Percentiles rank a stretch among this genome's conserved stretches.
These are phyloP conservation scores for Drosophila recens DNA, from an alignment of 2,888 invertebrate genomes.

Conservation along the genomic window DNA sequence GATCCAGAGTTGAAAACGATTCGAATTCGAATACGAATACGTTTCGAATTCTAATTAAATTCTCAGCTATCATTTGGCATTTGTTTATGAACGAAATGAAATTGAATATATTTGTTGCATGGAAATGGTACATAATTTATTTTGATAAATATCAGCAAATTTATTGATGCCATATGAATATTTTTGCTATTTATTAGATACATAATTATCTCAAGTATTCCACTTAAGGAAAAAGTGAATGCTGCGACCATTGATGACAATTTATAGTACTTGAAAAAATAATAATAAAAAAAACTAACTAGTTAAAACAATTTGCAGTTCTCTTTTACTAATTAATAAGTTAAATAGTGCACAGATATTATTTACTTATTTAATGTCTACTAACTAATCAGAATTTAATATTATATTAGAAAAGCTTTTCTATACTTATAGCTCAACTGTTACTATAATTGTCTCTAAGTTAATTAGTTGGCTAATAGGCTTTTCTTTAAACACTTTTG, in stretches of 20 bases:
- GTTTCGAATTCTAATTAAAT: constrained; percentile 8
- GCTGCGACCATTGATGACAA: neutral
- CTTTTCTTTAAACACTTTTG: constrained; percentile 36
- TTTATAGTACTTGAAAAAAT: too few species aligned
- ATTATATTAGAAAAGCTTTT: too few species aligned
- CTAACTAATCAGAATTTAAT: too few species aligned
- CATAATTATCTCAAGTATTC: constrained; percentile 7
- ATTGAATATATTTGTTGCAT: neutral
- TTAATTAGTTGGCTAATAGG: constrained; percentile 57
- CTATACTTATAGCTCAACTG: neutral
- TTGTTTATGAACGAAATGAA: neutral
- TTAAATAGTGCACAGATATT: neutral
- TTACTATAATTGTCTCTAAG: constrained; percentile 30
- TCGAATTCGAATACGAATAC: constrained; percentile 11
- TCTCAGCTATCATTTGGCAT: neutral
- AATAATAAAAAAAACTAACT: neutral
- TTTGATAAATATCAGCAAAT: constrained; percentile 18
- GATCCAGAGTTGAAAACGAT: constrained; percentile 26
- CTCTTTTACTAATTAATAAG: neutral
- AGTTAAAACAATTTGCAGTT: neutral
- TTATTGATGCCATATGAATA: constrained; percentile 20
- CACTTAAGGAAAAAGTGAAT: constrained; percentile 6
- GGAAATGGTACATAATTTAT: neutral
- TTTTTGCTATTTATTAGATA: constrained; percentile 4
- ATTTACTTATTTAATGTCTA: neutral